Evolutionary conservation across 1,140 invertebrate genomes (phyloP).

Genomic region (Proales similis): DNA sequence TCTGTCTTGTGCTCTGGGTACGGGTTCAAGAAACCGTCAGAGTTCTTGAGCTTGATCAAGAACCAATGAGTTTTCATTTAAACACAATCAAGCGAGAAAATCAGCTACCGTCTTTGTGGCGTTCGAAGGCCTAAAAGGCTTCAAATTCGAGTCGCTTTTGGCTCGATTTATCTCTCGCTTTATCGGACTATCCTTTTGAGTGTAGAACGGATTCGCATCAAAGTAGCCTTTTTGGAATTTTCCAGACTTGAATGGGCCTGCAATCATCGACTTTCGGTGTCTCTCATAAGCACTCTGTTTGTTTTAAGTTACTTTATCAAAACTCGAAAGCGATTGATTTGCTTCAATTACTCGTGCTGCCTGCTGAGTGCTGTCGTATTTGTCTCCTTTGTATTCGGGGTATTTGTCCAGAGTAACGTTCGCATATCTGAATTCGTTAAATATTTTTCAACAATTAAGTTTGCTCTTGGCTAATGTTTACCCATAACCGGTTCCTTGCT

Average conservation of each 20-base stretch:
- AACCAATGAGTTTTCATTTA: not conserved
- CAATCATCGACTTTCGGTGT: conserved; percentile 47
- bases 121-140: conserved; percentile 50
- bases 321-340: not conserved
- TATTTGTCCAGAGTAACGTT: conserved; percentile 30
- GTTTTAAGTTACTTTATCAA: not conserved
- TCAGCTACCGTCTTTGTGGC: conserved; percentile 47
- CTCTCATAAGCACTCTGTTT: conserved; percentile 43
- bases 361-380: conserved; percentile 30
- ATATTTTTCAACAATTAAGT: not conserved
- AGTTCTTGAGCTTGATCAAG: conserved; percentile 45
- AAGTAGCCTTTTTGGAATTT: conserved; percentile 49
- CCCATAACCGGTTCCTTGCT: conserved; percentile 54
- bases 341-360: not conserved
- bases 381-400: conserved; percentile 38
- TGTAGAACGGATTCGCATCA: conserved; percentile 47
- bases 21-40: conserved; percentile 51
- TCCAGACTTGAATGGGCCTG: conserved; percentile 47
- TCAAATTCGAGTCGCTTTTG: conserved; percentile 40
- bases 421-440: conserved; percentile 8
- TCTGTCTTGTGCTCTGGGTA: conserved; percentile 50
- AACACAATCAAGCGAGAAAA: too few relatives aligned
- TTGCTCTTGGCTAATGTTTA: conserved; percentile 39
- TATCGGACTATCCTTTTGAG: conserved; percentile 43
- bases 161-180: conserved; percentile 41